Evolutionary conservation across 2,113 vertebrate species (phyloP), one percentile per base, ranked within the genome.

Genomic region (Grallaria varia): DNA sequence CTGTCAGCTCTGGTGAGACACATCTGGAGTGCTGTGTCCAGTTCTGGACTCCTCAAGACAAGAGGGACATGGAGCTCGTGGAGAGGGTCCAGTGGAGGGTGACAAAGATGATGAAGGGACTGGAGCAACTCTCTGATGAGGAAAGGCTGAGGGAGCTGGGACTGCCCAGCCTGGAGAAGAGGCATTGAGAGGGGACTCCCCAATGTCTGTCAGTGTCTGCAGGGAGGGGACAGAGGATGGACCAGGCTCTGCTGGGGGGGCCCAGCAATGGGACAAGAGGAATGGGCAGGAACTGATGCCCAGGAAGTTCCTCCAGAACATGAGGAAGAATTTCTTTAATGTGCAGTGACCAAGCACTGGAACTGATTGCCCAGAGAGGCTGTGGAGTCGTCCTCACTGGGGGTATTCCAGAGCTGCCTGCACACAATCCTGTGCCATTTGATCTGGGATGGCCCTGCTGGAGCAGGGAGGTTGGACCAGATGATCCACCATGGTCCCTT

Each of bases 61-160:
- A 2, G 19, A n/a, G 15, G 10, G 5, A 39, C 39, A 1, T 3
- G 45, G 45, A 77, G 17, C 37, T 77, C 37, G 8, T 68, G 83
- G 16, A 35, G 21, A 1, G 17, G 0, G 5, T 33, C 4, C 37
- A 22, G 44, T 1, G 8, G 5, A 1, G 20, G 15, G 21, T 25
- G 44, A 1, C 52, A 75, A 17, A 58, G 52, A 21, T 25, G 20
- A 17, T 31, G 25, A 1, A 59, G 27, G 53, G 21, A 2, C 37
- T 77, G 72, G 53, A 59, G 37, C 52, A 58, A 42, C 42, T 75
- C 59, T 40, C 19, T 66, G 9, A 40, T 15, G 19, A 8, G 52
- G 37, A 76, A 21, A 40, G 59, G 58, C 68, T 63, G 49, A 66
- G 59, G 50, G 59, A n/a, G 50, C 69, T 66, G 82, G 71, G 60